Percentiles rank a stretch among this genome's conserved stretches.
Evolutionary conservation across 2,888 invertebrate genomes (phyloP).

Genomic region (Panzeria rudis): DNA sequence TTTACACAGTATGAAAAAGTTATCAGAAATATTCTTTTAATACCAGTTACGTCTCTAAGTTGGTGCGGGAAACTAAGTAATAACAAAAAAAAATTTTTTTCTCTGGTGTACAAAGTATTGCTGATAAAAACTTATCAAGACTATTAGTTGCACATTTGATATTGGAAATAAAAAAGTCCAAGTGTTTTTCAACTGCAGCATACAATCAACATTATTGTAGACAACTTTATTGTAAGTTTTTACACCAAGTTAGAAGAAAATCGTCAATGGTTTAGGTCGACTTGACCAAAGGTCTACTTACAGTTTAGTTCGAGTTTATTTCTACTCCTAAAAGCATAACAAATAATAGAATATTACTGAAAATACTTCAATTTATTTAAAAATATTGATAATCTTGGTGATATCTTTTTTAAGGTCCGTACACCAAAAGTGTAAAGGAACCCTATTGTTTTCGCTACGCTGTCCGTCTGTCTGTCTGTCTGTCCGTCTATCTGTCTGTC

Average conservation of each 20-base stretch:
- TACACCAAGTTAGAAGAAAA: not conserved
- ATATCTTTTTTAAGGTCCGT: no score
- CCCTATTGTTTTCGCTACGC: no score
- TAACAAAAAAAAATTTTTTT: slow-evolving; percentile 32
- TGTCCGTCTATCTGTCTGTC: no score
- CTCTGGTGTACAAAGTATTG: slow-evolving; percentile 25
- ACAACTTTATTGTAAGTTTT: slow-evolving; percentile 36
- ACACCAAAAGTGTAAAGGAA: no score
- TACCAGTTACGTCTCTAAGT: not conserved
- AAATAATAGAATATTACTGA: no score
- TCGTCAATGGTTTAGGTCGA: slow-evolving; percentile 9
- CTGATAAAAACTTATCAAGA: slow-evolving; percentile 47
- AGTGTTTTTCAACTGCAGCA: slow-evolving; percentile 20
- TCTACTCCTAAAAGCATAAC: not conserved
- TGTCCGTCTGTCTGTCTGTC: no score
- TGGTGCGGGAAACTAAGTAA: not conserved
- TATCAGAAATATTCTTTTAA: slow-evolving; percentile 5
- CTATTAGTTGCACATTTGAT: not conserved
- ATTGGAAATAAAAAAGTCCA: slow-evolving; percentile 14
- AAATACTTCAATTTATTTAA: no score
- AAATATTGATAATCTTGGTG: no score
- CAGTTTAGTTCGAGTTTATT: not conserved
- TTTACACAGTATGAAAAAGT: not conserved
- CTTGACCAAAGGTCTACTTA: not conserved
- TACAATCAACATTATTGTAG: slow-evolving; percentile 20